A percentile compares a stretch with the other conserved stretches of the same genome.
Conservation (phyloP, 2,797 vertebrate genomes). For the Myotis daubentonii region DNA sequence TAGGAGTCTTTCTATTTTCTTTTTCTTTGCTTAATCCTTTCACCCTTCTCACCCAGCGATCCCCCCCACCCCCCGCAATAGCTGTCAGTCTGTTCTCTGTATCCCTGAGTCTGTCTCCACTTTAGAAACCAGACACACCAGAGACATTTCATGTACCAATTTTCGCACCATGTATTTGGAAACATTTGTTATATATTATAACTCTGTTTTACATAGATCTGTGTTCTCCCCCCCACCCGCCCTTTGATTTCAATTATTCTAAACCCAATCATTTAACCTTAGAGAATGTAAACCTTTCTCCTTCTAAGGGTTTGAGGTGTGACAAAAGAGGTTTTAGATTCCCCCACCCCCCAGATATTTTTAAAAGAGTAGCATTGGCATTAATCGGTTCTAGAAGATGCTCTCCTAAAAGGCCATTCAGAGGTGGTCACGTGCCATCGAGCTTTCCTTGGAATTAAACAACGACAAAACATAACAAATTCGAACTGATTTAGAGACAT, state of each 20-base stretch:
- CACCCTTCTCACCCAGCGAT: not conserved
- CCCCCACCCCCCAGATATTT: not conserved
- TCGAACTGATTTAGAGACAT: constrained; percentile 13
- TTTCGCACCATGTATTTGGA: constrained; percentile 19
- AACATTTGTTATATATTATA: constrained; percentile 15
- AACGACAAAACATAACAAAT: constrained; percentile 24
- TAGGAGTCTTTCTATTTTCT: not conserved
- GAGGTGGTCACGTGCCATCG: constrained; percentile 6
- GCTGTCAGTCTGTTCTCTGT: not conserved
- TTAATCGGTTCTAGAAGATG: not conserved
- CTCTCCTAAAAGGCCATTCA: not conserved
- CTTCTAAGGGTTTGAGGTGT: not conserved
- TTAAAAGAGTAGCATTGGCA: not conserved
- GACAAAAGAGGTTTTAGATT: constrained; percentile 12
- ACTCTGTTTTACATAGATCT: constrained; percentile 30
- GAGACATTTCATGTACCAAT: constrained; percentile 19
- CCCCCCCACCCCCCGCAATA: not conserved
- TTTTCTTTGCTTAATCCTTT: not conserved
- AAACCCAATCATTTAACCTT: not conserved
- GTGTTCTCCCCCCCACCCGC: rapidly evolving
- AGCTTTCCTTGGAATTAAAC: constrained; percentile 22
- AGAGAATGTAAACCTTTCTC: not conserved
- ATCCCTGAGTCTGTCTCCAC: not conserved
- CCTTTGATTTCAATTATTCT: constrained; percentile 44
- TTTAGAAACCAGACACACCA: constrained; percentile 34